phyloP scores from a whole-genome alignment of 2,113 vertebrate species.

The Myocastor coypus region DNA sequence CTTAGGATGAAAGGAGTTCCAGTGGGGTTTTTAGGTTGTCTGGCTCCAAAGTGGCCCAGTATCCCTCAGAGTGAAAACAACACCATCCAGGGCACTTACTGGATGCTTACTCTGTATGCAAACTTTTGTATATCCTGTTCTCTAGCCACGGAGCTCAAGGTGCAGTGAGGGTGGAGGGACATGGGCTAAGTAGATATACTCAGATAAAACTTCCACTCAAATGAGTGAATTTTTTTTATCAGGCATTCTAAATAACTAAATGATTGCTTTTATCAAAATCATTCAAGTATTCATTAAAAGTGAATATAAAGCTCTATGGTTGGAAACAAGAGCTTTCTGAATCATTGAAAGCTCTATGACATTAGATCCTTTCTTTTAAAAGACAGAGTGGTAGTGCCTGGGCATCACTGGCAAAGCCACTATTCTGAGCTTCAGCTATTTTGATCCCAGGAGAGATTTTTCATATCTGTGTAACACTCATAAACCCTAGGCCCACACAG shows the following conservation, averaged over 20 bases:
- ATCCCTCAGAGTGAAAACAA: not conserved
- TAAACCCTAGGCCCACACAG: not conserved
- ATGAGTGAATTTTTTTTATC: not conserved
- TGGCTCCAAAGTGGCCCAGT: fast-evolving
- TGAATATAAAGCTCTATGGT: not conserved
- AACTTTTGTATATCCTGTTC: not conserved
- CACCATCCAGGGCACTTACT: not conserved
- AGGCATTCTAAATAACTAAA: not conserved
- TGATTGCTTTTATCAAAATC: not conserved
- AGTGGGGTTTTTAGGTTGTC: not conserved
- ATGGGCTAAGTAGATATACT: not conserved
- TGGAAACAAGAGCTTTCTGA: not conserved
- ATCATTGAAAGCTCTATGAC: not conserved
- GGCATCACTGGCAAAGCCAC: not conserved
- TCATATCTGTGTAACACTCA: not conserved
- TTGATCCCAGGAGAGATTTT: not conserved
- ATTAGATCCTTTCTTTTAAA: not conserved
- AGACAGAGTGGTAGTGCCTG: not conserved
- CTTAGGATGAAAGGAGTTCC: not conserved
- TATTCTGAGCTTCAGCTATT: not conserved
- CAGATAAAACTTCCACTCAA: not conserved
- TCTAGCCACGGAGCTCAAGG: not conserved
- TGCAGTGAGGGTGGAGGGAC: too few relatives aligned
- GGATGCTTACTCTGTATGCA: not conserved
- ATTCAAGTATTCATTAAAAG: not conserved